Evolutionary conservation across 1,140 invertebrate species (phyloP), one percentile per base, ranked within the genome.

Genomic region (Bradysia coprophila): DNA sequence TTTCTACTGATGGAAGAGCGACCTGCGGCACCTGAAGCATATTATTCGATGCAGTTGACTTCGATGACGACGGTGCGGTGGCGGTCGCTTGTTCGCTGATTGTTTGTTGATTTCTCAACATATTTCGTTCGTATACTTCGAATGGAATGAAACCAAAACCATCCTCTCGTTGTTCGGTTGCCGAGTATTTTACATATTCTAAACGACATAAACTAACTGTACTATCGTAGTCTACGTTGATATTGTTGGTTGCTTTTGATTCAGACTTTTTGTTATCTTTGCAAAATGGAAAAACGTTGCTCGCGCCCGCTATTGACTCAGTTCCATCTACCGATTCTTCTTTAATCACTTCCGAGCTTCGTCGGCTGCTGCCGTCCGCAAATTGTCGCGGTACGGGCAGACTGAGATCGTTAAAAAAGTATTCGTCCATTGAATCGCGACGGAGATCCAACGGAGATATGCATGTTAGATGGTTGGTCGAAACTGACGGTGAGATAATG

Each of bases 371-470:
- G 45, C 68, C 71, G 46, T 82, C 79, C 4, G 79, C 80, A 55
- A 83, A 83, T 50, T 78, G 78, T 31, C 73, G 72, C 11, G 81
- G 81, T 21, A 77, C 80, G 2, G 80, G 80, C 13, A 61, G 42
- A 48, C 48, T 60, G 16, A 61, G 53, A 38, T 53, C 48, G 40
- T 54, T 68, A 13, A 69, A 55, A 44, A 71, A 61, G 43, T 64
- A 65, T 20, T 75, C 73, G 31, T 67, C 62, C 37, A 69, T 66
- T 9, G 76, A 79, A 48, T 78, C 75, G 42, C 76, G 64, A 22
- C 76, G 63, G 4, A 73, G 56, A 59, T 77, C 73, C 51, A 80
- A 63, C 9, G 77, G 77, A 36, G 77, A 80, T 20, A 79, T 65
- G 41, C 68, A 72, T 3, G 65, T 68, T 9, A 77, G 50, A 4